Conservation (phyloP, 2,888 invertebrate genomes). For the Heliconius sara region DNA sequence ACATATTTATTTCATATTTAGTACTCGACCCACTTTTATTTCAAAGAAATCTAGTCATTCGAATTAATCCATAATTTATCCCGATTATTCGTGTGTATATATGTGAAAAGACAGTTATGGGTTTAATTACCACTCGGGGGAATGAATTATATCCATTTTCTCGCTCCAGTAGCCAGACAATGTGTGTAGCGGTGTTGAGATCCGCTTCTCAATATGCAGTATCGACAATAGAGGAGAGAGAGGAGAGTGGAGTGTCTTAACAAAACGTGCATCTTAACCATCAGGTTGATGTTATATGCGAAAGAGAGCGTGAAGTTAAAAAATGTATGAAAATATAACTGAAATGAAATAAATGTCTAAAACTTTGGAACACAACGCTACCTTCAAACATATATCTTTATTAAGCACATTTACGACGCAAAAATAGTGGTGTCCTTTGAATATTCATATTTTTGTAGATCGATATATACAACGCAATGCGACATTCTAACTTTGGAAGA, state of each 20-base stretch:
- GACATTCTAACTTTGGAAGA: neutral
- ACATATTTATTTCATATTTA: neutral
- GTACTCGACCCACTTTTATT: neutral
- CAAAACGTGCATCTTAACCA: no score
- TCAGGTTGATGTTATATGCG: no score
- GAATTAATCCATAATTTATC: neutral
- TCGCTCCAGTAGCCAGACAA: neutral
- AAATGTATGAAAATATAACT: neutral
- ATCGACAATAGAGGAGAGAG: neutral
- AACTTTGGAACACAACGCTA: neutral
- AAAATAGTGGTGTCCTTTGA: neutral
- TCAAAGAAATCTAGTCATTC: neutral
- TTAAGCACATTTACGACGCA: neutral
- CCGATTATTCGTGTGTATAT: neutral
- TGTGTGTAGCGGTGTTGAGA: neutral
- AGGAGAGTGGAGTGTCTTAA: neutral
- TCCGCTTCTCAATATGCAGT: no score
- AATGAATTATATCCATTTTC: neutral
- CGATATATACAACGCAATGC: constrained; percentile 12
- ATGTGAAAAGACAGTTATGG: neutral
- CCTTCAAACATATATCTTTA: neutral
- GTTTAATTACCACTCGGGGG: neutral
- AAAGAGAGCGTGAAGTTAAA: neutral
- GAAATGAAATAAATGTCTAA: neutral
- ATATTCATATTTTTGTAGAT: constrained; percentile 5